Base-by-base conservation (phyloP, 2,113 vertebrate genomes). In the Apteryx owenii region DNA sequence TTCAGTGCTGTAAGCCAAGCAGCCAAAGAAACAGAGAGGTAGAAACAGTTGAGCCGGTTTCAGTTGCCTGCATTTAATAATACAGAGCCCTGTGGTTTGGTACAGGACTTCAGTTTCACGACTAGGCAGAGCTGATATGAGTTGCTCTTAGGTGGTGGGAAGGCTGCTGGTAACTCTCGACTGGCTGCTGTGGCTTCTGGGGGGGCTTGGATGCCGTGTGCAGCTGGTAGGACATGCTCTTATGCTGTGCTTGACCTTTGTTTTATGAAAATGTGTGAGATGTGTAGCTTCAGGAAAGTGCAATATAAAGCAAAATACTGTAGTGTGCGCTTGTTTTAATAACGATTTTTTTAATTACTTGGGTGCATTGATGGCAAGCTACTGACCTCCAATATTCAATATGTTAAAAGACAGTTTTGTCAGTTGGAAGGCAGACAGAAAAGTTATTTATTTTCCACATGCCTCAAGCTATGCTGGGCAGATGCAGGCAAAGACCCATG, bases 271-370 rank as follows among this genome's bases (percentile, higher is more conserved):
- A 75, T 0, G 38, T 88, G 64, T 42, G 80, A 94, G 92, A 85
- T 73, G 60, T 71, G 68, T 85, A 80, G 82, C 88, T 72, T 88
- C 83, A 65, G 89, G 87, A 89, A 81, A 73, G 78, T 48, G 69
- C 80, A 76, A n/a, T 48, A 44, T 78, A 65, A 94, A 94, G 89
- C 91, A 51, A 91, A 96, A 94, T 93, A 86, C 88, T 90, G 81
- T 51, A 64, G 76, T n/a, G 72, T 95, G 93, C 64, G 54, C 65
- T 96, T 91, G 93, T 78, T 93, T 92, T 93, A 92, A 89, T 94
- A 96, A 89, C 86, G 95, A 90, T 96, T 95, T 96, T 95, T 97
- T 95, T 97, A 97, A 97, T 97, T 97, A 97, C 96, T 97, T 90
- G 73, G 95, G 44, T 86, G 82, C 95, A 95, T 94, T 90, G 96